Evolutionary conservation across 2,797 vertebrate genomes (phyloP).

Genomic region (Fistularia tabacaria): DNA sequence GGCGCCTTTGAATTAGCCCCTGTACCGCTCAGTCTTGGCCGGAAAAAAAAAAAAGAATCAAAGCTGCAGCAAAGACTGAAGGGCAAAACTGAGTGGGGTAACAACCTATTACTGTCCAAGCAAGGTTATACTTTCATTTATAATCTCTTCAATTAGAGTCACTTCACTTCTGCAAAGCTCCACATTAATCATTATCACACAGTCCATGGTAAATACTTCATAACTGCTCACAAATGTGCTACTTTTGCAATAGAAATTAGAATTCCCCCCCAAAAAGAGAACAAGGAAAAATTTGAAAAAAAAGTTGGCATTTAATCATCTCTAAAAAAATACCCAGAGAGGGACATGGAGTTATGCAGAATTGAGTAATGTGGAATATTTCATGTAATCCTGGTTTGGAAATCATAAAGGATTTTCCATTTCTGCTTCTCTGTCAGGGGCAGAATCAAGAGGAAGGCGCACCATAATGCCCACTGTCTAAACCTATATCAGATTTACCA

Average conservation of each 20-base stretch:
- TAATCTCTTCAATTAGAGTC: constrained; percentile 3
- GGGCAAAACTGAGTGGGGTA: constrained; percentile 31
- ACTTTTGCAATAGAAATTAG: constrained; percentile 30
- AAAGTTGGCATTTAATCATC: constrained; percentile 20
- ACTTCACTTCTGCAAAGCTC: constrained; percentile 18
- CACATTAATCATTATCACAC: constrained; percentile 20
- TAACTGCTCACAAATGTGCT: too few relatives aligned
- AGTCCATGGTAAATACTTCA: constrained; percentile 22
- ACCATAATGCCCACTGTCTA: too few relatives aligned
- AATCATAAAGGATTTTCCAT: too few relatives aligned
- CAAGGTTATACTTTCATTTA: constrained; percentile 36
- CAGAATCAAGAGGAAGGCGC: too few relatives aligned
- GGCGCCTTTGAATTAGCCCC: constrained; percentile 35
- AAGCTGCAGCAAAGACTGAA: constrained; percentile 44
- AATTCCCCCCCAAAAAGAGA: constrained; percentile 5
- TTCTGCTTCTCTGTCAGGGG: too few relatives aligned
- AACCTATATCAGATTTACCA: too few relatives aligned
- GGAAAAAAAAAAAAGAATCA: constrained; percentile 46
- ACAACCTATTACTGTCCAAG: constrained; percentile 22
- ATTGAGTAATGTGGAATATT: too few relatives aligned
- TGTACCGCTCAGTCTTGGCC: constrained; percentile 13
- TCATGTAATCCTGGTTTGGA: too few relatives aligned
- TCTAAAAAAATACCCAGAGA: constrained; percentile 41
- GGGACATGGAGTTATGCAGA: neutral
- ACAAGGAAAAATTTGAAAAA: neutral